phyloP scores from a whole-genome alignment of 2,888 invertebrate species.

The Podabrus alpinus region DNA sequence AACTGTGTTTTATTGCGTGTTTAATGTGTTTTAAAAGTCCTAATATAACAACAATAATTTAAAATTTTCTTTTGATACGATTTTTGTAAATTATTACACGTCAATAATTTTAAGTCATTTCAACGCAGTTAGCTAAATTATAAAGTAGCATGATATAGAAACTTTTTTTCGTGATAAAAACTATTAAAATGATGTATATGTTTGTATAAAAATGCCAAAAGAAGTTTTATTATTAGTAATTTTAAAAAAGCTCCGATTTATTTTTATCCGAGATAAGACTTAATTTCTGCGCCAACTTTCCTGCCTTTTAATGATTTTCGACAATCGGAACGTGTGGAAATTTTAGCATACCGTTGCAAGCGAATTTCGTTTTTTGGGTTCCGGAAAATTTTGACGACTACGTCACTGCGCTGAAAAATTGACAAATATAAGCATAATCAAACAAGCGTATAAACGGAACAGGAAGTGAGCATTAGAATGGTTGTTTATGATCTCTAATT shows the following conservation, averaged over 20 bases:
- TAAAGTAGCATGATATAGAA: constrained; percentile 1
- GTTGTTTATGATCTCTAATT: constrained; percentile 38
- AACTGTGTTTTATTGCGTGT: background rate
- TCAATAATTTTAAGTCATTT: constrained; percentile 1
- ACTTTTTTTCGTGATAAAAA: constrained; percentile 3
- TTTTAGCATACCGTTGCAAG: background rate
- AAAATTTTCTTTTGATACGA: background rate
- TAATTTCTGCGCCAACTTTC: background rate
- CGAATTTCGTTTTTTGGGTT: background rate
- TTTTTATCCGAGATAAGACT: background rate
- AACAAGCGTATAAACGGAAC: constrained; percentile 33
- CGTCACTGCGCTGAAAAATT: constrained; percentile 14
- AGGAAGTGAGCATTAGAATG: constrained; percentile 37
- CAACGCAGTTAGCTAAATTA: background rate
- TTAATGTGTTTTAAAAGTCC: background rate
- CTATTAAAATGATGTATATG: constrained; percentile 4
- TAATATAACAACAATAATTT: background rate
- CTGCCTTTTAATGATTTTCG: background rate
- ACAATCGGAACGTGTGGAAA: too few species aligned
- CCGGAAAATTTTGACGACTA: background rate
- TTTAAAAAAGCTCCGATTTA: background rate
- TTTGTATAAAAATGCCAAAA: background rate
- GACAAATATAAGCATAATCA: constrained; percentile 10
- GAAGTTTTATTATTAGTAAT: background rate
- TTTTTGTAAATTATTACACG: background rate